A percentile compares a stretch with the other conserved stretches of the same genome.
phyloP scores from a whole-genome alignment of 2,113 vertebrate species.

The Bagarius yarrelli region DNA sequence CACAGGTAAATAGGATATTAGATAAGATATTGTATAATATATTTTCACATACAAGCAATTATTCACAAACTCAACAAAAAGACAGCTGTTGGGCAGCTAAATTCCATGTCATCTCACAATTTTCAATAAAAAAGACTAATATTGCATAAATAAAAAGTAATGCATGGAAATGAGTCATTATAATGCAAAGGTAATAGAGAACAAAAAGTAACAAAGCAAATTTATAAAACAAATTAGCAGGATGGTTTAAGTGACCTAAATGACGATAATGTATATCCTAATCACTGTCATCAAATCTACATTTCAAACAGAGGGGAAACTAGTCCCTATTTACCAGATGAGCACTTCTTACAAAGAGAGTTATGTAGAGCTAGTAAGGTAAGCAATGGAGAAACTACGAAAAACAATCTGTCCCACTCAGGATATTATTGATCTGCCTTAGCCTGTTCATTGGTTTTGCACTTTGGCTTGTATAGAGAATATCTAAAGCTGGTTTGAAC shows the following conservation, averaged over 20 bases:
- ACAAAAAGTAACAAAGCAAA: neutral
- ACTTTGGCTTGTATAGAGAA: neutral
- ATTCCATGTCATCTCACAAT: neutral
- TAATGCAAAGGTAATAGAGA: neutral
- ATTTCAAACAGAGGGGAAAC: neutral
- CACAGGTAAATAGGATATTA: neutral
- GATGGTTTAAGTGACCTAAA: neutral
- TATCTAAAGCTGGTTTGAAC: neutral
- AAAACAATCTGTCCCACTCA: neutral
- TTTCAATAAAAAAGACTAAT: neutral
- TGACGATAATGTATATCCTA: neutral
- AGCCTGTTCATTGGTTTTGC: neutral
- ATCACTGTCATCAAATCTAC: neutral
- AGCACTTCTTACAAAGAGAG: neutral
- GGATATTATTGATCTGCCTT: conserved; percentile 19
- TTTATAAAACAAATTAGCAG: too few species aligned
- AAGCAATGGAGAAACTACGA: neutral
- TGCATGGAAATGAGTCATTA: neutral
- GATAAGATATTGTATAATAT: neutral
- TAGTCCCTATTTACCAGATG: neutral
- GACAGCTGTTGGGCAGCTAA: neutral
- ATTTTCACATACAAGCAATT: neutral
- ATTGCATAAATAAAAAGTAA: neutral
- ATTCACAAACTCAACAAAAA: neutral
- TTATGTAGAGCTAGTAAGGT: neutral